Evolutionary conservation across 2,797 vertebrate genomes (phyloP), one percentile per base, ranked within the genome.

Genomic region (Aselliscus stoliczkanus): DNA sequence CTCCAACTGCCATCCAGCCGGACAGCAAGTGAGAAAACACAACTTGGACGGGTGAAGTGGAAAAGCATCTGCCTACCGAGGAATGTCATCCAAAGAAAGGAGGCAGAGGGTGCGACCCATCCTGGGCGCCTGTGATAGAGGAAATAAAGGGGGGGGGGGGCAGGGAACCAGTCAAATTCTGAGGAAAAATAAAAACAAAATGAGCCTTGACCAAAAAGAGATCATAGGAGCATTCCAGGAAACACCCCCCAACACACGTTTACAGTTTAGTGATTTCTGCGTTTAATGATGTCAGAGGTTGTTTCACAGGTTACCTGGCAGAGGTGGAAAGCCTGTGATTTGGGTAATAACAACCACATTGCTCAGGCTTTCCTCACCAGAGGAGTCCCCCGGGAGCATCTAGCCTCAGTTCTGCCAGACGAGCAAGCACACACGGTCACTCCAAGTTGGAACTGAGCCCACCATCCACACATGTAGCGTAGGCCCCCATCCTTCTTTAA

Each of bases 1-100:
- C 89, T 96, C 90, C 54, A 34, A 97, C 88, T 87, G 69, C 96
- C 96, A 93, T 93, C 84, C 93, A 76, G 29, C 72, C 50, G 2
- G 90, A 96, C 96, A 96, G 91, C 77, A 95, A 93, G 27, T 29
- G 93, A 90, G 93, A 97, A 96, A 92, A 94, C 76, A 88, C n/a
- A 87, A 94, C 47, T 85, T 64, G 60, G 93, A 94, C 94, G 50
- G 1, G 31, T 31, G n/a, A 95, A 90, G 80, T 69, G 93, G 93
- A 93, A 97, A 95, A 97, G 21, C 70, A 83, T 21, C 92, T 88
- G 88, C 92, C 90, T 87, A 94, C 58, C 96, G 87, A 97, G 96
- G 95, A 97, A 97, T 56, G 1, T 70, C 37, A 44, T 14, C 27
- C 50, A 65, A 29, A 76, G 62, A 58, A 12, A 65, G 39, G 37